A percentile compares a stretch with the other conserved stretches of the same genome.
These are phyloP conservation scores for Zaprionus davidi DNA, from an alignment of 1,140 invertebrate genomes.

Conservation along the genomic window DNA sequence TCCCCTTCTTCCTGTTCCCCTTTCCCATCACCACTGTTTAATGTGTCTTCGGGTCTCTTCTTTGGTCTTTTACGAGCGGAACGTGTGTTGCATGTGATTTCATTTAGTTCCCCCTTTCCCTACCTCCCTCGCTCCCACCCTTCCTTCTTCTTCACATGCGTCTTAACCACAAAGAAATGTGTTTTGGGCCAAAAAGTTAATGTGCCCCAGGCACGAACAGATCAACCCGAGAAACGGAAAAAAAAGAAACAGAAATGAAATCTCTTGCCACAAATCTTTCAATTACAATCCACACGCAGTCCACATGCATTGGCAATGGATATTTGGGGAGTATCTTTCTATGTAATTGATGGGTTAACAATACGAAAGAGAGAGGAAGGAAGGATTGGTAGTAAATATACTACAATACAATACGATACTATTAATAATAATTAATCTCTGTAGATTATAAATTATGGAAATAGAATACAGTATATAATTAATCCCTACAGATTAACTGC, in stretches of 20 bases:
- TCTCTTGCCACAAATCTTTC: slow-evolving; percentile 20
- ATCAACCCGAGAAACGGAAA: slow-evolving; percentile 22
- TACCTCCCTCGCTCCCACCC: slow-evolving; percentile 27
- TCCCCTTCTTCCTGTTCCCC: neutral
- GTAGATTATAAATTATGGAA: neutral
- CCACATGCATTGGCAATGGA: neutral
- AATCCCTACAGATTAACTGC: neutral
- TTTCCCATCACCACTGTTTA: neutral
- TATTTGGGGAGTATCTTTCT: neutral
- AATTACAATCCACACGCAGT: slow-evolving; percentile 59
- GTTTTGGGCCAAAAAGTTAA: slow-evolving; percentile 7
- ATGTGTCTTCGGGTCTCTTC: slow-evolving; percentile 38
- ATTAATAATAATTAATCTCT: too few relatives aligned
- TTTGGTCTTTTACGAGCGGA: slow-evolving; percentile 51
- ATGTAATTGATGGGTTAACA: neutral
- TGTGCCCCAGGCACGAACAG: slow-evolving; percentile 25
- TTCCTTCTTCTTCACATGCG: slow-evolving; percentile 4
- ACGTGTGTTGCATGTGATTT: slow-evolving; percentile 80
- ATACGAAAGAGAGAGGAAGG: neutral
- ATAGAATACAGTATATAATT: neutral
- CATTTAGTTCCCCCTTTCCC: slow-evolving; percentile 53
- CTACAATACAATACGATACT: too few relatives aligned
- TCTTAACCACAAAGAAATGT: slow-evolving; percentile 55
- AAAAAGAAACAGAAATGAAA: slow-evolving; percentile 24
- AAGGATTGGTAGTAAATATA: too few relatives aligned